These are phyloP conservation scores for Grallaria varia DNA, from an alignment of 2,113 vertebrate species.

Conservation along the genomic window DNA sequence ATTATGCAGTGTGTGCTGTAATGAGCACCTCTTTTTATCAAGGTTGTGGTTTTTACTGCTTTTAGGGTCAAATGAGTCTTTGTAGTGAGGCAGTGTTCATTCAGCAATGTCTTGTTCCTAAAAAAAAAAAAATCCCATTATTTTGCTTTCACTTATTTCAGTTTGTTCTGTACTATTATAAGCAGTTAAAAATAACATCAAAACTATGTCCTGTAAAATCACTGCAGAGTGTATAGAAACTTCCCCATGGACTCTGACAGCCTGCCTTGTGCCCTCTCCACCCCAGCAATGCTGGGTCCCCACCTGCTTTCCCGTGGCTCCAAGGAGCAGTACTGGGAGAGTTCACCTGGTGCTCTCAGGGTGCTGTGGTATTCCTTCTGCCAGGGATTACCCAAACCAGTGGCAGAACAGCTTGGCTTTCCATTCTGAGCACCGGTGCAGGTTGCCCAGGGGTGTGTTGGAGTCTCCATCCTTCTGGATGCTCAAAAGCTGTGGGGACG, in stretches of 20 bases:
- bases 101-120: not conserved
- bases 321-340: not conserved
- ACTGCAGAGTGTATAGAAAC: not conserved
- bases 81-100: not conserved
- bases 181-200: not conserved
- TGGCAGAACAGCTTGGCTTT: not conserved
- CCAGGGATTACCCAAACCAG: not conserved
- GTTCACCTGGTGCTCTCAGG: not conserved
- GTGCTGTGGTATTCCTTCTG: not conserved
- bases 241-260: not conserved
- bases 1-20: not conserved
- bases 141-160: not conserved
- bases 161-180: not conserved
- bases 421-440: not conserved
- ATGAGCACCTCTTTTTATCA: not conserved
- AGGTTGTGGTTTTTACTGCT: not conserved
- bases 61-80: not conserved
- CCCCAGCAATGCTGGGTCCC: not conserved
- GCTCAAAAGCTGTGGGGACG: not conserved
- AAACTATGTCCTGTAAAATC: not conserved
- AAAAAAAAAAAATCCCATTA: not conserved
- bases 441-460: not conserved
- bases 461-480: not conserved
- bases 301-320: rapidly evolving
- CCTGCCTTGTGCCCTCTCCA: not conserved